A percentile compares a stretch with the other conserved stretches of the same genome.
These are phyloP conservation scores for Hymenopus coronatus DNA, from an alignment of 2,888 invertebrate species.

Conservation along the genomic window DNA sequence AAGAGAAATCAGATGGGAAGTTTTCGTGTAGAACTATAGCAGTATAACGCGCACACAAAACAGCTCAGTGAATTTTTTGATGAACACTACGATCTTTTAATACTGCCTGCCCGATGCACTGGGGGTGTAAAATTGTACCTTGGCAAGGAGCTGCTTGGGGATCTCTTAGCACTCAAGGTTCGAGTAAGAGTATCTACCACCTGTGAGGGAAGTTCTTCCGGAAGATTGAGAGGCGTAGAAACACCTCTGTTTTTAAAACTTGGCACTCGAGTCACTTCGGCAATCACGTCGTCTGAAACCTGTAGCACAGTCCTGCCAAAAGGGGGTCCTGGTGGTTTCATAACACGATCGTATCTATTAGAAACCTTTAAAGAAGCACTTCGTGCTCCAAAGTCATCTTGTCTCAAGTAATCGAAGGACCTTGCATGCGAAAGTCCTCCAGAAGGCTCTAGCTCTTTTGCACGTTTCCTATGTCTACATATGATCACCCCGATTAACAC, in stretches of 20 bases:
- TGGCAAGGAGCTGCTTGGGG: neutral
- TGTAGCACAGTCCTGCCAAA: neutral
- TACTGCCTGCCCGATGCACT: neutral
- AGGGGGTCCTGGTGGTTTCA: neutral
- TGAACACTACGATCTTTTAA: neutral
- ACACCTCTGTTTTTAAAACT: slow-evolving; percentile 9
- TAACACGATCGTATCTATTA: neutral
- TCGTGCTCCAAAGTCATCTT: neutral
- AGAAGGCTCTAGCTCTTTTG: neutral
- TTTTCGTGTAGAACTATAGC: no score
- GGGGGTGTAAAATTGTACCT: neutral
- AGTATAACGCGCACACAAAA: no score
- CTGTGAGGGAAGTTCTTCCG: neutral
- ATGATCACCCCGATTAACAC: neutral
- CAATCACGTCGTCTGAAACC: neutral
- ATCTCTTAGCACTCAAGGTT: neutral
- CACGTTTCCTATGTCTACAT: neutral
- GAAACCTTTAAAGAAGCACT: neutral
- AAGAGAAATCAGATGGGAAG: no score
- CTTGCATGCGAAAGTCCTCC: neutral
- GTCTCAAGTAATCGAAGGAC: neutral
- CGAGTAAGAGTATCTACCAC: neutral
- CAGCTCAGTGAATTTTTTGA: neutral
- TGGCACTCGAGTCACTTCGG: slow-evolving; percentile 1
- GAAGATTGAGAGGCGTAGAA: neutral